Base-by-base conservation (phyloP, 2,888 invertebrate species). In the Drosophila anomelani region DNA sequence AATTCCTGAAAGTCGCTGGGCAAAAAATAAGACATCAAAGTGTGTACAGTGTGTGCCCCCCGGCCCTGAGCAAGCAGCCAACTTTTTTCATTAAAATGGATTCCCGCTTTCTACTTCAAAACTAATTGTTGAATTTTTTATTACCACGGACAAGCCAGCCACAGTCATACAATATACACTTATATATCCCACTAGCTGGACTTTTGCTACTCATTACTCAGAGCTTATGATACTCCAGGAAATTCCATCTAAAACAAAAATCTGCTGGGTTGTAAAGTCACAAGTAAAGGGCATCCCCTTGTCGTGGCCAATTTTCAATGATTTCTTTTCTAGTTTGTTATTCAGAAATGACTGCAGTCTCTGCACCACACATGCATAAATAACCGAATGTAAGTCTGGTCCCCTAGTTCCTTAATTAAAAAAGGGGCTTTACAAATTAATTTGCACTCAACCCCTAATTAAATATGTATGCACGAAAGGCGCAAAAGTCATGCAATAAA, bases 11-110 rank as follows among this genome's bases (percentile, higher is more conserved):
- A 34, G 39, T 56, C 20, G 23, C 39, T 13, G 36, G 15, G 10
- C 15, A 38, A 53, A 59, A 59, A 29, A 58, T 36, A 23, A 39
- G 39, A 32, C 34, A 8, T 41, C 41, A 38, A 53, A 53, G 34
- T 36, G 36, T 12, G 36, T n/a, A 17, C 17, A 47, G 12, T 23
- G 15, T 53, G 23, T 63, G 5, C 20, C 59, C 64, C 64, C 64
- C 43, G 20, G 51, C n/a, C 34, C 68, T 49, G 13, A 41, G 69
- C n/a, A 41, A 41, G 41, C 29, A 29, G 36, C 32, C 34, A 68
- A 68, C 68, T 68, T 68, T 68, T 68, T 68, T 68, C 68, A 68
- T 68, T 68, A 68, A 56, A 68, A 49, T 39, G 34, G 64, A 44
- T 51, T 63, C 64, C 64, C 63, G 49, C 64, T 36, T 51, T 32